These are phyloP conservation scores for Aegithalos caudatus DNA, from an alignment of 2,113 vertebrate genomes.

Conservation along the genomic window DNA sequence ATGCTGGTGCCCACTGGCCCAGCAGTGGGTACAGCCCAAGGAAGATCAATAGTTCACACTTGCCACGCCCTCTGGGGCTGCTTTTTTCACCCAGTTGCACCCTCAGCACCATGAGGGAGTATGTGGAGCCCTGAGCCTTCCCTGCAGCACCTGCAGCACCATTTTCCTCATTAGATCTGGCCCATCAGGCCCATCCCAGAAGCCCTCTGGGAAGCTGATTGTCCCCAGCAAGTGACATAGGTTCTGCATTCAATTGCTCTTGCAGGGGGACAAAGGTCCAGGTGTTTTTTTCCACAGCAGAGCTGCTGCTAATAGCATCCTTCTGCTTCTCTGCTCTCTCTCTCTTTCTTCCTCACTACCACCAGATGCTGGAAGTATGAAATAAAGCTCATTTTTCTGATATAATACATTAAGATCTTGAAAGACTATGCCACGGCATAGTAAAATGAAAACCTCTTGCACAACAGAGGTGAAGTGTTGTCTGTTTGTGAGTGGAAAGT, in stretches of 20 bases:
- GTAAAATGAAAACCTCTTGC: background rate
- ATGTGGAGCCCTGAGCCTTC: fast-evolving
- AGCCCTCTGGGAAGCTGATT: conserved; percentile 67
- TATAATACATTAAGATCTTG: background rate
- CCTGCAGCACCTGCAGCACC: background rate
- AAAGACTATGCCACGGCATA: background rate
- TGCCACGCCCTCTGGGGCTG: background rate
- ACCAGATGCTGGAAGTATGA: background rate
- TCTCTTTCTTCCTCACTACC: background rate
- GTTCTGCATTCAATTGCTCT: conserved; percentile 71
- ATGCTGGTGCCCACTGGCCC: background rate
- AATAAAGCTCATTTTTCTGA: conserved; percentile 26
- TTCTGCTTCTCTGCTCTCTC: background rate
- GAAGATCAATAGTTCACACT: background rate
- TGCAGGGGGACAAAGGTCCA: background rate
- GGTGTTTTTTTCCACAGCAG: background rate
- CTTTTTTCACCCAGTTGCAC: background rate
- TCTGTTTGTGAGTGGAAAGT: background rate
- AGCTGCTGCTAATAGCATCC: background rate
- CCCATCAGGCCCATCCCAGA: conserved; percentile 53
- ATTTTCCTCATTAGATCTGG: conserved; percentile 71
- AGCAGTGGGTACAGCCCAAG: background rate
- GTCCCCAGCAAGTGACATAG: conserved; percentile 68
- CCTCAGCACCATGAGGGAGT: background rate
- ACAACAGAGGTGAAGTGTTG: background rate